Evolutionary conservation across 2,113 vertebrate genomes (phyloP).

Genomic region (Nyctereutes procyonoides): DNA sequence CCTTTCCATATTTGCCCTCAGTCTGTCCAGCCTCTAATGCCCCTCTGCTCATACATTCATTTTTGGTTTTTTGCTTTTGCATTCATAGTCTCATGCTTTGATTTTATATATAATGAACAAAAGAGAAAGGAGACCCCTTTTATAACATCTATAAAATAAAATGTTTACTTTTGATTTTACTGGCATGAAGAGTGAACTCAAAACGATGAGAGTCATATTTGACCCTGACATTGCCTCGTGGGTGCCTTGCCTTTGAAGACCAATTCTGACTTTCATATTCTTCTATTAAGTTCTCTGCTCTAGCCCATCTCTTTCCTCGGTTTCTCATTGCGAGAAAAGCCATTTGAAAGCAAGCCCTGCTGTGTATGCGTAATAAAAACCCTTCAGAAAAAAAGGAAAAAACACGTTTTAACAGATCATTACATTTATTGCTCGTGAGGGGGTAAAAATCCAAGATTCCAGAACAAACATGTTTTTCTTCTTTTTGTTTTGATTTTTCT

Average conservation of each 20-base stretch:
- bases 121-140: neutral
- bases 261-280: slow-evolving; percentile 61
- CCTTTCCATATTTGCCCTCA: neutral
- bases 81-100: neutral
- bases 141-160: slow-evolving; percentile 35
- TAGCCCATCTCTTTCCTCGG: neutral
- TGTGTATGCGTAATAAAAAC: slow-evolving; percentile 38
- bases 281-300: slow-evolving; percentile 17
- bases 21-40: neutral
- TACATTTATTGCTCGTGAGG: slow-evolving; percentile 55
- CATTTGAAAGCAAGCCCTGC: slow-evolving; percentile 71
- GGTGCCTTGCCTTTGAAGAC: slow-evolving; percentile 50
- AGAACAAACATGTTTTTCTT: slow-evolving; percentile 52
- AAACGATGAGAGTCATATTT: slow-evolving; percentile 51
- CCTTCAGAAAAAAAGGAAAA: slow-evolving; percentile 37
- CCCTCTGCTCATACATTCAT: neutral
- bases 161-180: neutral
- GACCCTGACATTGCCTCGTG: slow-evolving; percentile 34
- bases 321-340: slow-evolving; percentile 40
- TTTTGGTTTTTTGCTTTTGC: neutral
- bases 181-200: slow-evolving; percentile 35
- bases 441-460: slow-evolving; percentile 43
- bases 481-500: slow-evolving; percentile 65
- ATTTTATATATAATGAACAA: neutral
- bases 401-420: slow-evolving; percentile 59